Conservation (phyloP, 1,140 invertebrate species). For the Manduca sexta region DNA sequence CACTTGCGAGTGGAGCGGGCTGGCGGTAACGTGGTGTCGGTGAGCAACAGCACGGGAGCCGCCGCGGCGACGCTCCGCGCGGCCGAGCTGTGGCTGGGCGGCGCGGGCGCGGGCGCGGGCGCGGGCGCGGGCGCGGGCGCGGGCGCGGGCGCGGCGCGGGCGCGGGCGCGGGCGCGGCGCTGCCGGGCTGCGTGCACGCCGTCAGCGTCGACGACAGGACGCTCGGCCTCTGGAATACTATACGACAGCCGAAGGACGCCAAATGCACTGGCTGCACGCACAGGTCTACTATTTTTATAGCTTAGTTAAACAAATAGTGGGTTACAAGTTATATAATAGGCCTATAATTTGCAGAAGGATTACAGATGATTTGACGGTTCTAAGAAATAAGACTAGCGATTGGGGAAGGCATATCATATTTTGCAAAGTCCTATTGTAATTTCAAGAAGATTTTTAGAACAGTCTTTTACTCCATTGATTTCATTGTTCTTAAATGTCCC, state of each 20-base stretch:
- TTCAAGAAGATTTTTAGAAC: no score
- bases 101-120: slow-evolving; percentile 62
- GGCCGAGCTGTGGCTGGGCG: slow-evolving; percentile 40
- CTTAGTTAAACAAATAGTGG: no score
- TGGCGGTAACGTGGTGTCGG: slow-evolving; percentile 19
- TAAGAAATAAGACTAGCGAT: no score
- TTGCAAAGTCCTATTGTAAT: no score
- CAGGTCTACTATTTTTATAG: no score
- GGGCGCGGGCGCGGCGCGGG: slow-evolving; percentile 52
- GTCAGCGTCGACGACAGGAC: slow-evolving; percentile 83
- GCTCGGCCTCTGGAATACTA: slow-evolving; percentile 93
- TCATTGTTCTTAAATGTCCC: no score
- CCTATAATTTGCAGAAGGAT: no score
- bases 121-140: slow-evolving; percentile 75
- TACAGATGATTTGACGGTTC: no score
- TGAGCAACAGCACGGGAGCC: slow-evolving; percentile 33
- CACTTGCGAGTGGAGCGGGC: slow-evolving; percentile 44
- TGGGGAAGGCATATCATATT: no score
- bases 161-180: slow-evolving; percentile 71
- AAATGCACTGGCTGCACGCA: slow-evolving; percentile 85
- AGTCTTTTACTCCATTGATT: no score
- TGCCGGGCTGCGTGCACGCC: slow-evolving; percentile 86
- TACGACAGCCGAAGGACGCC: slow-evolving; percentile 64
- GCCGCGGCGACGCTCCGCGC: slow-evolving; percentile 19
- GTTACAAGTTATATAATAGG: no score